Conservation (phyloP, 2,113 vertebrate species). For the Barnardius zonarius region DNA sequence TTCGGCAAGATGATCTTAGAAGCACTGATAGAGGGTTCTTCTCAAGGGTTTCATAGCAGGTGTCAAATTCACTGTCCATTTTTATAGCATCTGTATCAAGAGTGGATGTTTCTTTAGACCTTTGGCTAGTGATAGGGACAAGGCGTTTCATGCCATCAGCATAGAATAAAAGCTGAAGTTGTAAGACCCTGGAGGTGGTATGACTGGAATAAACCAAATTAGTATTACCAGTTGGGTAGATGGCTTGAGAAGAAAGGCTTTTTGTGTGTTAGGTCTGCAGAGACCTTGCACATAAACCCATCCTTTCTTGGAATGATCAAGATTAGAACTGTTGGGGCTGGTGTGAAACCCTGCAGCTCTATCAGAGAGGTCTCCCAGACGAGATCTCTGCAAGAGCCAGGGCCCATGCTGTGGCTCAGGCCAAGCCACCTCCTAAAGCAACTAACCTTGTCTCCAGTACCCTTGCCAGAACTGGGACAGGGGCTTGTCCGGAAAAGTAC, state of each 20-base stretch:
- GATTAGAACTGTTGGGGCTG: neutral
- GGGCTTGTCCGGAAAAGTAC: neutral
- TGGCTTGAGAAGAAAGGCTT: neutral
- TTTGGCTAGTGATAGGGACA: neutral
- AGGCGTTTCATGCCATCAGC: neutral
- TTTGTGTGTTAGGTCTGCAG: neutral
- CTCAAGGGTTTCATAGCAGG: neutral
- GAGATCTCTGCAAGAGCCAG: neutral
- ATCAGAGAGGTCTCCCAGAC: neutral
- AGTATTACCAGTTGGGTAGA: neutral
- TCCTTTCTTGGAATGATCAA: neutral
- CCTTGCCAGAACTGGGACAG: neutral
- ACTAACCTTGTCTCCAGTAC: neutral
- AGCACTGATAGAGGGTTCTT: neutral
- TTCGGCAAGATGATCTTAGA: neutral
- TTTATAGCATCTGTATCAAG: neutral
- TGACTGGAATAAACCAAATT: neutral
- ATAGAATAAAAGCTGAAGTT: neutral
- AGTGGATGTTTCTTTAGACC: neutral
- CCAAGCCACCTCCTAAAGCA: neutral
- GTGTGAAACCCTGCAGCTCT: neutral
- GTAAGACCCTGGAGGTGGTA: neutral
- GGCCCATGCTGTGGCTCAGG: neutral
- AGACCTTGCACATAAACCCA: neutral
- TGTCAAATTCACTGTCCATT: neutral